Base-by-base conservation (phyloP, 2,888 invertebrate genomes). In the Notocelia uddmanniana region DNA sequence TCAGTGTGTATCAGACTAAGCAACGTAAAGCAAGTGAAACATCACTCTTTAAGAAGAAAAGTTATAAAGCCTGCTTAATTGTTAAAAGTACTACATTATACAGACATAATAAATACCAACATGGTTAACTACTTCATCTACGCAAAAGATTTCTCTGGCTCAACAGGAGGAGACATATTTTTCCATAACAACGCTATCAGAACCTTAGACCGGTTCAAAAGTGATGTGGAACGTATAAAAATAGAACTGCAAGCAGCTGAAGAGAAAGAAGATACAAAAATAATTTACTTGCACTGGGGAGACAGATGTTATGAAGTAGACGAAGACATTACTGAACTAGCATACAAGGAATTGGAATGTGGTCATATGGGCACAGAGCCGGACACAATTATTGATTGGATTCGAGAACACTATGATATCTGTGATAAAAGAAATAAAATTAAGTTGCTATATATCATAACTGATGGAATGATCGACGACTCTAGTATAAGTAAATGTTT, bases 281-380 rank as follows among this genome's bases (percentile, higher is more conserved):
- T 79, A 15, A 50, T 83, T 71, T 83, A 82, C 62, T 78, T 83
- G 58, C 81, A 83, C 67, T 83, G 83, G 82, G 79, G 81, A 3
- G 2, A 75, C 54, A 6, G 13, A 5, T 82, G 82, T 73, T 64
- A 19, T 2, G 77, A 81, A 73, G 80, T 82, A 3, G 73, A 78
- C 57, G 83, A 82, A 77, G 31, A 77, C 0, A 63, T n/a, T 13
- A 70, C 71, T 64, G 68, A 58, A 69, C 48, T 15, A 34, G 2
- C 73, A 31, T 78, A 79, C 50, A 52, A 52, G 6, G 5, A 57
- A 5, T 11, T 10, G 10, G 0, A 18, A 13, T 45, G 66, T 57
- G 34, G 18, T 11, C 6, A 41, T 19, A 18, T n/a, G 23, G 67
- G 60, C 15, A 81, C 80, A 45, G 8, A 23, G 1, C 80, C 80